Evolutionary conservation across 2,113 vertebrate species (phyloP).

Genomic region (chimpanzee (Pan troglodytes)): NHGRI_mPanTro3-v2.1_pri NC_072408.2:85035001-85035500

Average conservation of each 20-base stretch:
- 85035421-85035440: neutral
- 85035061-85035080: neutral
- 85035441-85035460: neutral
- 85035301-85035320: neutral
- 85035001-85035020: neutral
- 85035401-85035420: neutral
- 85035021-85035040: neutral
- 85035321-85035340: neutral
- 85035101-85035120: neutral
- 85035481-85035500: neutral
- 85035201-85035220: neutral
- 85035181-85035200: neutral
- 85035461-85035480: neutral
- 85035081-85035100: neutral
- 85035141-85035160: neutral
- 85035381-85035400: neutral
- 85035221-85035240: fast-evolving
- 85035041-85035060: neutral
- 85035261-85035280: neutral
- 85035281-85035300: too few species aligned
- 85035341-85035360: neutral
- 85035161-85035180: neutral
- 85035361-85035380: neutral
- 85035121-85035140: neutral
- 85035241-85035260: neutral